A percentile compares a stretch with the other conserved stretches of the same genome.
Evolutionary conservation across 2,113 vertebrate genomes (phyloP).

Genomic region (Columbina picui): DNA sequence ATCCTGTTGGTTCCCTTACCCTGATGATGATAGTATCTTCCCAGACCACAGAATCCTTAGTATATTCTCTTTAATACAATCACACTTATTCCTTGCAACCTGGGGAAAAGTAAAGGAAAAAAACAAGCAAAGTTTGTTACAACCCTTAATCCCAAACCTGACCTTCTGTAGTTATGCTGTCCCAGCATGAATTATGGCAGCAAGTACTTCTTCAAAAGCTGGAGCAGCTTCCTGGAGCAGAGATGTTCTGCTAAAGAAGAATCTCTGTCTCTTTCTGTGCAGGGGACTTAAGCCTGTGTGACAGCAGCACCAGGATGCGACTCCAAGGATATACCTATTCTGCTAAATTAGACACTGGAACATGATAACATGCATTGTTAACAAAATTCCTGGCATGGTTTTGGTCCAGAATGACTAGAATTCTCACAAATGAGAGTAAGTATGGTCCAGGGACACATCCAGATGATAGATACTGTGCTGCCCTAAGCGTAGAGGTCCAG

Average conservation of each 20-base stretch:
- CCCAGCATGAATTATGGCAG: neutral
- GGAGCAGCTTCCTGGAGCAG: neutral
- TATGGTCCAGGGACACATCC: neutral
- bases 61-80: neutral
- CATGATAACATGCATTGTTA: neutral
- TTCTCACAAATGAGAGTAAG: neutral
- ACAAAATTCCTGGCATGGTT: neutral
- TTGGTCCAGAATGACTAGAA: neutral
- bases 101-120: neutral
- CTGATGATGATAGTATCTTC: neutral
- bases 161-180: neutral
- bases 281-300: neutral
- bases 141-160: neutral
- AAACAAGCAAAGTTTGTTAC: neutral
- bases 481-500: rapidly evolving
- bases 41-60: neutral
- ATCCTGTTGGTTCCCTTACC: neutral
- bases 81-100: neutral
- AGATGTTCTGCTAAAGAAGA: neutral
- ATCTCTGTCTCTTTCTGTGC: too few species aligned
- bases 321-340: neutral
- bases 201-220: neutral
- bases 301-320: neutral
- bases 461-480: neutral
- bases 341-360: neutral